Percentiles rank a stretch among this genome's conserved stretches.
These are phyloP conservation scores for Pachliopta kotzebuea DNA, from an alignment of 2,888 invertebrate species.

Conservation along the genomic window DNA sequence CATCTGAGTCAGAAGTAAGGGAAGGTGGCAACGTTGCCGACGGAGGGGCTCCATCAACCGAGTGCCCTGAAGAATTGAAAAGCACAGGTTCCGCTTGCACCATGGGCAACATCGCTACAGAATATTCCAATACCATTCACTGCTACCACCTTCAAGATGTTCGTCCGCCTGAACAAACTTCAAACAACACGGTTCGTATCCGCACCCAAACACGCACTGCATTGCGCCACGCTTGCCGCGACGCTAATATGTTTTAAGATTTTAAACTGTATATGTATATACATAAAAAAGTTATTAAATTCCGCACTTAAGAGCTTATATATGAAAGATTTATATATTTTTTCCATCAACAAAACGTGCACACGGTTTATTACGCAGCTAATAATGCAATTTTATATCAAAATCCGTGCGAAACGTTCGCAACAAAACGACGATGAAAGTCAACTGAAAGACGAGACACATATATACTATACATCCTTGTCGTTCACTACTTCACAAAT, in stretches of 20 bases:
- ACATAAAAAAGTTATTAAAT: slow-evolving; percentile 9
- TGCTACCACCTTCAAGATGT: slow-evolving; percentile 53
- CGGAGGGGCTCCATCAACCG: slow-evolving; percentile 61
- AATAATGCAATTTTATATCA: slow-evolving; percentile 73
- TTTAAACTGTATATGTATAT: slow-evolving; percentile 49
- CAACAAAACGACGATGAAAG: slow-evolving; percentile 79
- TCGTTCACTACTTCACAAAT: slow-evolving; percentile 73
- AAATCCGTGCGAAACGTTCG: slow-evolving; percentile 78
- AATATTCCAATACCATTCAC: slow-evolving; percentile 55
- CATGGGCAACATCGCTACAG: slow-evolving; percentile 73
- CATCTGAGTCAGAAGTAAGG: slow-evolving; percentile 71
- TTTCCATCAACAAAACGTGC: slow-evolving; percentile 49
- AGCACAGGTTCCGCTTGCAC: slow-evolving; percentile 71
- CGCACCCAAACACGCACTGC: slow-evolving; percentile 76
- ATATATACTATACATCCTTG: slow-evolving; percentile 78
- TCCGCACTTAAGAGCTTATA: not conserved
- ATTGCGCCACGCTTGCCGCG: slow-evolving; percentile 76
- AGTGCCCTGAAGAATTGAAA: slow-evolving; percentile 65
- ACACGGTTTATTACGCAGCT: slow-evolving; percentile 74
- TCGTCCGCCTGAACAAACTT: slow-evolving; percentile 56
- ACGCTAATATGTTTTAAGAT: slow-evolving; percentile 56
- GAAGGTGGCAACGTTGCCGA: slow-evolving; percentile 71
- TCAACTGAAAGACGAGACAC: slow-evolving; percentile 80
- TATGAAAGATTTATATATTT: slow-evolving; percentile 3
- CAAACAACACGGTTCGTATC: slow-evolving; percentile 65